Base-by-base conservation (phyloP, 2,888 invertebrate genomes). In the Sthenelais limicola region DNA sequence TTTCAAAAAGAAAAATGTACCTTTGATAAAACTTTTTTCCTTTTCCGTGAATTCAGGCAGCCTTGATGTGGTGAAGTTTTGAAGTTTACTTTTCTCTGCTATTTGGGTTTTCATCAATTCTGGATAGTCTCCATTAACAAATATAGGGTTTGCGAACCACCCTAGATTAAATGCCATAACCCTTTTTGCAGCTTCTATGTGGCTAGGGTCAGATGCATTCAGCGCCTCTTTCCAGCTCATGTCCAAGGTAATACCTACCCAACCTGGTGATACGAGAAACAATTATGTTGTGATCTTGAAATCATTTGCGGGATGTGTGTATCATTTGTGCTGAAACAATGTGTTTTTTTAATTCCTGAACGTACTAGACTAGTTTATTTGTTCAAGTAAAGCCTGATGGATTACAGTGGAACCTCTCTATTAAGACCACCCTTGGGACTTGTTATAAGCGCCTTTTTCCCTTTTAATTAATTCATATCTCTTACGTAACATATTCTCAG, bases 121-220 rank as follows among this genome's bases (percentile, higher is more conserved):
- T 4, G 79, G 79, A 48, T 79, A 79, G 67, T 79, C 79, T 12
- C 87, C 87, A 68, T 81, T 74, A 3, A 82, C 80, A 43, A 47
- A 80, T 26, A 86, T 81, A 2, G 87, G 84, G 71, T 84, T 80
- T 1, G 82, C 84, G 72, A 80, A 87, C 82, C 82, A 82, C 4
- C 85, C 86, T 47, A 83, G 76, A 58, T 80, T 74, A 58, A 73
- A 75, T 26, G 75, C 69, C 62, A 74, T 18, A 18, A 67, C 24
- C 15, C 69, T 15, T 47, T 78, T 73, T n/a, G 78, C 52, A 21
- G 76, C 78, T 24, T 66, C 73, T 2, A 49, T 35, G 49, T 79
- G 74, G 1, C 32, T 66, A 3, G 68, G 62, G 48, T 66, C 56
- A 9, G 32, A 33, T 18, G 58, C 26, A 43, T 75, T 74, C 54